A percentile compares a stretch with the other conserved stretches of the same genome.
Evolutionary conservation across 2,113 vertebrate species (phyloP).

Genomic region (Gavialis gangeticus): DNA sequence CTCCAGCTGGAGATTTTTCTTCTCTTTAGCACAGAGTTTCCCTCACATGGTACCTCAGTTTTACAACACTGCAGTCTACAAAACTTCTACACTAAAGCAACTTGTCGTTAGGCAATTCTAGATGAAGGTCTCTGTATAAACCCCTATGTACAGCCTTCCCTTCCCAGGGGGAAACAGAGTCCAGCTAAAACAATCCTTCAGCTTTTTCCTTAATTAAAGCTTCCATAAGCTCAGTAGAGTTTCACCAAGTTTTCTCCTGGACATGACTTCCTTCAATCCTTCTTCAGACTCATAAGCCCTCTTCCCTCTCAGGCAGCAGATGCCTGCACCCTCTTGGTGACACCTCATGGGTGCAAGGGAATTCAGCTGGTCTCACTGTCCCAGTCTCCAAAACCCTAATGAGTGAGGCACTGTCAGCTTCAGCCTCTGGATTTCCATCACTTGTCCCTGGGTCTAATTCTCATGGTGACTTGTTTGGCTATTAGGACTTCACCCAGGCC

Average conservation of each 20-base stretch:
- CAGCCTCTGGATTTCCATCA: background rate
- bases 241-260: background rate
- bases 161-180: background rate
- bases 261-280: background rate
- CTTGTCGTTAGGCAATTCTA: background rate
- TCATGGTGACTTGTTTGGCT: background rate
- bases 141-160: background rate
- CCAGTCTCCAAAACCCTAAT: background rate
- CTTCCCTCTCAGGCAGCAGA: background rate
- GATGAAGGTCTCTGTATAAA: background rate
- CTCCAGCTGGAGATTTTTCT: too few relatives aligned
- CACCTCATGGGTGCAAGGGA: background rate
- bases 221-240: background rate
- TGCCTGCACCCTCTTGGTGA: background rate
- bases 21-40: accelerated
- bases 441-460: background rate
- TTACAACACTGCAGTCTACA: accelerated
- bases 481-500: background rate
- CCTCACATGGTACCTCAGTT: background rate
- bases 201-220: background rate
- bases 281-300: background rate
- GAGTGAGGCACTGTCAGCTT: background rate
- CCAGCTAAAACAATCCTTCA: background rate
- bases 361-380: background rate
- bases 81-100: accelerated